Evolutionary conservation across 2,888 invertebrate genomes (phyloP).

Genomic region (Crepidodera aurea): DNA sequence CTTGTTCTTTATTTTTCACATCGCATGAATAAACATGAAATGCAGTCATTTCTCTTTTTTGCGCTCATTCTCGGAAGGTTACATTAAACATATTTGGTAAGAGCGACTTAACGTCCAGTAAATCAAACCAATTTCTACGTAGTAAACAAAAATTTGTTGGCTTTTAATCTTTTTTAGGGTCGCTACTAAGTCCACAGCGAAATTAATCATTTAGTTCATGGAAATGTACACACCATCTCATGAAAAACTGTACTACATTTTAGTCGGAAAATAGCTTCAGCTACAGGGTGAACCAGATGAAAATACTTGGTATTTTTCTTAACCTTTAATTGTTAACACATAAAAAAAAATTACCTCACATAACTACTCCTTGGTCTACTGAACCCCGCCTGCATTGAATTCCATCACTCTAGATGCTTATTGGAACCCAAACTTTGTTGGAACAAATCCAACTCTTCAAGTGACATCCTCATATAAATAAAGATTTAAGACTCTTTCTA

Average conservation of each 20-base stretch:
- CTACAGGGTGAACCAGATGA: not conserved
- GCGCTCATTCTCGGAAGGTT: not conserved
- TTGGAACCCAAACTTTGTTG: too few relatives aligned
- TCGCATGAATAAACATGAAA: not conserved
- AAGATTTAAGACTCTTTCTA: too few relatives aligned
- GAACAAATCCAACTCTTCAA: too few relatives aligned
- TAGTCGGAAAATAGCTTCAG: not conserved
- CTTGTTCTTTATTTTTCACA: not conserved
- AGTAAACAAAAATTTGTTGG: constrained; percentile 20
- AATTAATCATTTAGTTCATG: constrained; percentile 14
- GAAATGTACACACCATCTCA: constrained; percentile 15
- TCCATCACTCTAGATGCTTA: too few relatives aligned
- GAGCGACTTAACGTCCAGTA: not conserved
- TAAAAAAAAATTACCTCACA: too few relatives aligned
- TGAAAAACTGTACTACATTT: constrained; percentile 13
- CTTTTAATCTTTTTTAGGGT: constrained; percentile 19
- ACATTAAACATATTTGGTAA: not conserved
- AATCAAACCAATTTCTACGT: constrained; percentile 9
- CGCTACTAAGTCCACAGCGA: constrained; percentile 4
- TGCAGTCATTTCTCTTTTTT: not conserved
- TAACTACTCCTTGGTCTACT: too few relatives aligned
- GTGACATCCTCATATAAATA: too few relatives aligned
- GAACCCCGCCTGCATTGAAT: too few relatives aligned
- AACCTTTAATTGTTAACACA: too few relatives aligned
- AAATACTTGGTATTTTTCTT: too few relatives aligned